Conservation (phyloP, 2,113 vertebrate genomes). For the Phyllostomus hastatus region DNA sequence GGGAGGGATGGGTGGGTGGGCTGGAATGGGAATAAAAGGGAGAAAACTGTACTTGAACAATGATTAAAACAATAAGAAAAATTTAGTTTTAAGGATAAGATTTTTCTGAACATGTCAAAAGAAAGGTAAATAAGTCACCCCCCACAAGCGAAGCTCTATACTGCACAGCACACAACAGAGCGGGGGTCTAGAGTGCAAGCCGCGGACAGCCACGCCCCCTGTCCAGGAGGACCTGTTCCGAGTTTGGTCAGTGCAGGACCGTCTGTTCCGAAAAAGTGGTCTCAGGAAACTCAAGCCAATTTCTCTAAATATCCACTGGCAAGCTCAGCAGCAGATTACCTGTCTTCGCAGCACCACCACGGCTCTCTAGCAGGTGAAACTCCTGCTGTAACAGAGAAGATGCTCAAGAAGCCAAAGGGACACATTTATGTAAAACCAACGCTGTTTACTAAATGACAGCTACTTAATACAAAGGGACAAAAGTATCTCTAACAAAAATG, state of each 20-base stretch:
- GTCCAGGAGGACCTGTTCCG: neutral
- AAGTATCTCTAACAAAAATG: neutral
- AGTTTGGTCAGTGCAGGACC: neutral
- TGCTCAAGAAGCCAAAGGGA: neutral
- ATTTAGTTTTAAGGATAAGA: neutral
- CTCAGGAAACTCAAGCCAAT: neutral
- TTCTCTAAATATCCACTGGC: neutral
- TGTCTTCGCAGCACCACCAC: neutral
- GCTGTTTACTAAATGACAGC: neutral
- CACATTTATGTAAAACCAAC: neutral
- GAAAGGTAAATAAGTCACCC: neutral
- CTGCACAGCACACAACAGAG: neutral
- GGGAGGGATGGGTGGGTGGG: no score
- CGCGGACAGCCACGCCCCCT: neutral
- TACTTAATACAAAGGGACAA: neutral
- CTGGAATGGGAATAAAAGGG: no score
- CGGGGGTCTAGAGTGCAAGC: neutral
- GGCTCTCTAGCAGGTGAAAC: neutral
- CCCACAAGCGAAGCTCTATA: neutral
- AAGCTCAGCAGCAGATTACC: neutral
- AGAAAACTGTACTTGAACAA: no score
- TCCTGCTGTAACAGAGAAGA: neutral
- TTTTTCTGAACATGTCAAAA: neutral
- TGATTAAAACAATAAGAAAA: no score
- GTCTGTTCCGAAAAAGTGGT: neutral